These are phyloP conservation scores for Spea hammondii DNA, from an alignment of 2,797 vertebrate genomes.

Conservation along the genomic window DNA sequence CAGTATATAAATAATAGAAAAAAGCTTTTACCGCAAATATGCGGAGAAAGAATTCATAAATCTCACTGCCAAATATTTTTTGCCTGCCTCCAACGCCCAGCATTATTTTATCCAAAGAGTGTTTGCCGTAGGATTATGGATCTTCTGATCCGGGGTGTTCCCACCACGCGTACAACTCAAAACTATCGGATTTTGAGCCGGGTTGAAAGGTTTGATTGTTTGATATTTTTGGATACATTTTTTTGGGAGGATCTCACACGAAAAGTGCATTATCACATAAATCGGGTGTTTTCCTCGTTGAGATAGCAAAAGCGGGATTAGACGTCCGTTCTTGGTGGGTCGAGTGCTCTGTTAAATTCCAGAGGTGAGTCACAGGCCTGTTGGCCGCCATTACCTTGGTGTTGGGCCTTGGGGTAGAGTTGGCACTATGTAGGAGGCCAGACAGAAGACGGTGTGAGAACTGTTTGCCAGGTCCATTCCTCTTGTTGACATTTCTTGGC, in stretches of 20 bases:
- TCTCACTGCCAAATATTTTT: neutral
- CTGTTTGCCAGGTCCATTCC: too few species aligned
- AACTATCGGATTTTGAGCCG: neutral
- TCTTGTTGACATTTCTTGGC: too few species aligned
- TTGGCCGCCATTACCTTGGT: too few species aligned
- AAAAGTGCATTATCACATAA: neutral
- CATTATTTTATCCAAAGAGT: neutral
- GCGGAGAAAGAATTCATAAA: neutral
- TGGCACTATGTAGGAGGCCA: too few species aligned
- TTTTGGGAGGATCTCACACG: neutral
- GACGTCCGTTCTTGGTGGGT: too few species aligned
- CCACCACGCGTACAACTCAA: neutral
- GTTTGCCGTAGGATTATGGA: slow-evolving; percentile 23
- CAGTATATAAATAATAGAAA: neutral
- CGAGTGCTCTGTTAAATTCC: too few species aligned
- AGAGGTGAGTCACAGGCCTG: too few species aligned
- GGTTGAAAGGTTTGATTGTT: neutral
- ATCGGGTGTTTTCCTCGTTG: too few species aligned
- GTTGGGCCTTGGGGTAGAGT: too few species aligned
- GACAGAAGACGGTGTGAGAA: too few species aligned
- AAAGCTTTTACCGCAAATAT: neutral
- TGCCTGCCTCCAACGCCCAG: neutral
- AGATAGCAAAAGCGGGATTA: too few species aligned
- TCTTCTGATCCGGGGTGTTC: neutral
- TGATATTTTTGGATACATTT: neutral